Evolutionary conservation across 2,797 vertebrate species (phyloP).

Genomic region (Emydoidea blandingii): DNA sequence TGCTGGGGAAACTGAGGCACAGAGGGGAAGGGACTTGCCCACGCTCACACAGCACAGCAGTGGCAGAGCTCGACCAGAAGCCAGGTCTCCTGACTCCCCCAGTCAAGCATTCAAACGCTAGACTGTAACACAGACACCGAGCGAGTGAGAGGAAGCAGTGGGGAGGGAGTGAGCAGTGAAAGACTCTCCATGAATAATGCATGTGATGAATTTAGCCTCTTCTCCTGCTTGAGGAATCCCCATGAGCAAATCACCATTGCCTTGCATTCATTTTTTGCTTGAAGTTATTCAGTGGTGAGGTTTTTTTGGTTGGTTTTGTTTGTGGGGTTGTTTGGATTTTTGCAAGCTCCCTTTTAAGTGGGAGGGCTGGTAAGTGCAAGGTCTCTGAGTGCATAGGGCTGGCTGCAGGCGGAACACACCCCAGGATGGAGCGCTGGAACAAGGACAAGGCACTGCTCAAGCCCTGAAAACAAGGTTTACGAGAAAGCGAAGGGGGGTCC

Average conservation of each 20-base stretch:
- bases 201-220: not conserved
- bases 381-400: rapidly evolving
- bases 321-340: not conserved
- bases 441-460: not conserved
- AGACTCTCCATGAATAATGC: constrained; percentile 15
- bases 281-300: not conserved
- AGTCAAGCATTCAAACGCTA: not conserved
- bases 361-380: rapidly evolving
- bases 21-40: not conserved
- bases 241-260: not conserved
- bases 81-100: not conserved
- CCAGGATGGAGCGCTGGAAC: not conserved
- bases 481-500: not conserved
- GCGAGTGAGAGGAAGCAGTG: not conserved
- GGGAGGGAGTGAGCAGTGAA: not conserved
- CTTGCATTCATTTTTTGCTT: constrained; percentile 14
- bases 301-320: not conserved
- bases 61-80: not conserved
- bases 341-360: not conserved
- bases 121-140: not conserved
- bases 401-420: not conserved
- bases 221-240: constrained; percentile 12
- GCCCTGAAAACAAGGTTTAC: not conserved
- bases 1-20: not conserved
- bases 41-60: not conserved